Base-by-base conservation (phyloP, 2,797 vertebrate species). In the Pseudochromis fuscus region DNA sequence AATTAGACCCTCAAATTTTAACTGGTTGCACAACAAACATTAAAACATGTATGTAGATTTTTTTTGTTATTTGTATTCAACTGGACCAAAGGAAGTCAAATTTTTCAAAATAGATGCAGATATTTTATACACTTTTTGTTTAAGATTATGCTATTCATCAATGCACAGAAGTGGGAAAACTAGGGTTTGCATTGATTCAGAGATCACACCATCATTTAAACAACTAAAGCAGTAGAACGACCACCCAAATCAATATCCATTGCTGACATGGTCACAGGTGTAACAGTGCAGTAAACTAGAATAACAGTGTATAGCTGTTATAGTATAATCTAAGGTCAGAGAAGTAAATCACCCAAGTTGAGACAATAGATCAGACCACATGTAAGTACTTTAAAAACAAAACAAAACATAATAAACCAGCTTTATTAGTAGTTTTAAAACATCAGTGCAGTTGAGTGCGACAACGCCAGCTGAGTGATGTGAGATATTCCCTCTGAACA, bases 21-120 rank as follows among this genome's bases (percentile, higher is more conserved):
- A 85, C 73, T 82, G 67, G 55, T 72, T 84, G 45, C 60, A 59
- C 72, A 69, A 75, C 60, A 74, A 51, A 31, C 33, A 51, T 67
- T 59, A 44, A 80, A 72, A 35, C 42, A 51, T 49, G 48, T 19
- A 57, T 51, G 19, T 21, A 51, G 5, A n/a, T n/a, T n/a, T n/a
- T 52, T 73, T 64, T 64, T 50, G 74, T 70, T 68, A 25, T 51
- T 30, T 51, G 27, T 38, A 42, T 49, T 58, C 51, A 63, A 45
- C 55, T 44, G 24, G 37, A 15, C 10, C 16, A 25, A 44, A 52
- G 46, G n/a, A 50, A 62, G 28, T 16, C 3, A 1, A 31, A 25
- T 5, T 31, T 35, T 21, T 8, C 24, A 11, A 33, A 3, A 1
- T 33, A 42, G 30, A 59, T 8, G 2, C 35, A n/a, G 1, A 53